A percentile compares a stretch with the other conserved stretches of the same genome.
Conservation (phyloP, 2,797 vertebrate genomes). For the Cryptoblepharus egeriae region DNA sequence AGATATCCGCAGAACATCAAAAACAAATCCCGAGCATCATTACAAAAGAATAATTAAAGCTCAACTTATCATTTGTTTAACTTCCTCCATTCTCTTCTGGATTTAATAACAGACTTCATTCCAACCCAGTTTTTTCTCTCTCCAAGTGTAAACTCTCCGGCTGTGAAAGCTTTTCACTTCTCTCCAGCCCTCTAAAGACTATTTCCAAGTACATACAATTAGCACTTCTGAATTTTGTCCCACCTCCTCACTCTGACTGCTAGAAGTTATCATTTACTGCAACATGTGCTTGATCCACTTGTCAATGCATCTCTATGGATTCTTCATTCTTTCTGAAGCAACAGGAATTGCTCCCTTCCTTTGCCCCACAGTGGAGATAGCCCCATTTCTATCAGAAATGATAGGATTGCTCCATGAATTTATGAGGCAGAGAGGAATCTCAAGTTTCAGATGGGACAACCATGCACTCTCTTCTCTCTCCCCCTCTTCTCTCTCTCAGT, state of each 20-base stretch:
- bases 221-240: slow-evolving; percentile 45
- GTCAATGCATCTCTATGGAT: slow-evolving; percentile 38
- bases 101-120: slow-evolving; percentile 51
- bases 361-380: background rate
- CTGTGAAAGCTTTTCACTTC: slow-evolving; percentile 61
- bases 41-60: slow-evolving; percentile 53
- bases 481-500: no score
- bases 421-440: background rate
- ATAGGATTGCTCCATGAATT: background rate
- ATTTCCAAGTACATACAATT: slow-evolving; percentile 57
- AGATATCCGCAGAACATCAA: slow-evolving; percentile 31
- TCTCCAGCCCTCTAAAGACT: slow-evolving; percentile 28
- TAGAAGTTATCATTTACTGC: slow-evolving; percentile 41
- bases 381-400: background rate
- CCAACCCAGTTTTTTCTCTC: slow-evolving; percentile 42
- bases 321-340: slow-evolving; percentile 2
- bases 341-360: background rate
- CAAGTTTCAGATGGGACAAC: background rate
- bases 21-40: slow-evolving; percentile 1
- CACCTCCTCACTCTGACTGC: slow-evolving; percentile 17
- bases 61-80: slow-evolving; percentile 64
- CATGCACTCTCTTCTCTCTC: background rate
- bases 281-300: slow-evolving; percentile 47
- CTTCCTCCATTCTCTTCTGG: slow-evolving; percentile 30
- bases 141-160: slow-evolving; percentile 42